Evolutionary conservation across 2,797 vertebrate genomes (phyloP), one percentile per base, ranked within the genome.

Genomic region (Cyprinodon diabolis): DNA sequence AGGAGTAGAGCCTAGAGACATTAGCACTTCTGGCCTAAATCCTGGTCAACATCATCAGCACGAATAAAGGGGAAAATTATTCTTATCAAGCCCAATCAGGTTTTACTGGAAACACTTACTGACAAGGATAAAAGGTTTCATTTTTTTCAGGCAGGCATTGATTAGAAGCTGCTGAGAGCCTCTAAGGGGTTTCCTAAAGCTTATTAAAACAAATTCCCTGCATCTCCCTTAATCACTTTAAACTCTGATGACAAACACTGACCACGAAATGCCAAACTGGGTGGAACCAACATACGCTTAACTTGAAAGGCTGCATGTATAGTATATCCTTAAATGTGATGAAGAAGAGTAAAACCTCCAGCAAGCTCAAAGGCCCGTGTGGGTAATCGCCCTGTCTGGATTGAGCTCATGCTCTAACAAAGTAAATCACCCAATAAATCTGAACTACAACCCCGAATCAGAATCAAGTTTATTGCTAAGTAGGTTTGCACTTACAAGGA

Each of bases 211-310:
- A 56, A 71, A 79, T 72, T 30, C 13, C 68, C 65, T 57, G 52
- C 15, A 79, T 78, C 56, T 80, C 56, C 71, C 11, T 40, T 14
- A 3, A 60, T 76, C 75, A 70, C 62, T 72, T 78, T 30, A 62
- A 68, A 76, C 52, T 71, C 52, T 43, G 66, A 84, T 84, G 79
- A 80, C 37, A 71, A 56, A 79, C 65, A 55, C 62, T 45, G 74
- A 79, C 82, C 82, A 86, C 74, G 78, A 83, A 72, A 79, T 49
- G 73, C 69, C 72, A 72, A 77, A 77, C 69, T 8, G 54, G 47
- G 73, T 48, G 60, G 56, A 66, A 85, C 68, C 78, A 78, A 81
- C 19, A 51, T 67, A 25, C 45, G 35, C 63, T 71, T 56, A 63
- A 9, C 48, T 69, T 70, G 65, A 77, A 69, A 82, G 72, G 62